Evolutionary conservation across 2,888 invertebrate genomes (phyloP).

Genomic region (Ditula angustiorana): DNA sequence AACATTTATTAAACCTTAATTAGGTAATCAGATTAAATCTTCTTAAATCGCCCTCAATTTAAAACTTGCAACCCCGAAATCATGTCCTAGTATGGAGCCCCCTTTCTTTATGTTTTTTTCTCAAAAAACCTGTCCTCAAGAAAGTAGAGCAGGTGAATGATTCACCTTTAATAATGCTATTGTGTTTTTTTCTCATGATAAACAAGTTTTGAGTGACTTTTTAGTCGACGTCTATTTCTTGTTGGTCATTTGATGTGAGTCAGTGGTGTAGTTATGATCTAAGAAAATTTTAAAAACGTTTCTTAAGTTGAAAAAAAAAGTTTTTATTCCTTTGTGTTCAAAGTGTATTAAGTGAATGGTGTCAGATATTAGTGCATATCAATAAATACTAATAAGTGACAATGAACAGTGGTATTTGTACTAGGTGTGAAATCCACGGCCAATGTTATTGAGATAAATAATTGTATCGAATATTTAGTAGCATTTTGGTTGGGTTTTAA

Average conservation of each 20-base stretch:
- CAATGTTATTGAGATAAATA: too few relatives aligned
- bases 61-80: slow-evolving; percentile 4
- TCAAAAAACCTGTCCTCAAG: slow-evolving; percentile 22
- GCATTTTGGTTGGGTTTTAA: background rate
- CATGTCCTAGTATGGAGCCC: background rate
- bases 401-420: too few relatives aligned
- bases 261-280: background rate
- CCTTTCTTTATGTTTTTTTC: slow-evolving; percentile 21
- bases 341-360: too few relatives aligned
- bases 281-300: background rate
- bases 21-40: background rate
- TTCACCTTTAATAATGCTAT: slow-evolving; percentile 1
- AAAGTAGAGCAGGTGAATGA: slow-evolving; percentile 25
- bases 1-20: too few relatives aligned
- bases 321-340: background rate
- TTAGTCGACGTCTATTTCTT: background rate
- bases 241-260: slow-evolving; percentile 5
- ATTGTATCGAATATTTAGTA: too few relatives aligned
- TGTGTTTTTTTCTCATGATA: slow-evolving; percentile 33
- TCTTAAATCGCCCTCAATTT: background rate
- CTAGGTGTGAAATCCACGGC: too few relatives aligned
- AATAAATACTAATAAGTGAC: too few relatives aligned
- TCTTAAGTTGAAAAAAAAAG: too few relatives aligned
- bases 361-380: too few relatives aligned
- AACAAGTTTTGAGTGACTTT: slow-evolving; percentile 26